A percentile compares a stretch with the other conserved stretches of the same genome.
Conservation (phyloP, 1,140 invertebrate species). For the Sitodiplosis mosellana region DNA sequence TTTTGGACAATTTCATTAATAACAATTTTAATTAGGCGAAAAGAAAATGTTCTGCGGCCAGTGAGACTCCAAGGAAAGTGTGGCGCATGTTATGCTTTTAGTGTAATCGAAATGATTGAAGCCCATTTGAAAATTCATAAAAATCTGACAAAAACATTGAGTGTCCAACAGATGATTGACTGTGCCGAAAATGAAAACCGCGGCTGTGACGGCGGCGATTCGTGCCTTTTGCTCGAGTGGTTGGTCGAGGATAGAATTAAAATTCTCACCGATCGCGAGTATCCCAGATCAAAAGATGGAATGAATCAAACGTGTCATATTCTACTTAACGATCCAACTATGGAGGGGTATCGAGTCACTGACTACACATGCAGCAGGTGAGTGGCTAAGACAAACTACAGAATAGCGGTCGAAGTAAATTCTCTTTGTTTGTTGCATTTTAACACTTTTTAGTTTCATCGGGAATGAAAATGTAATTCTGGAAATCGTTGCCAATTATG, state of each 20-base stretch:
- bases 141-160: conserved; percentile 23
- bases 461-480: conserved; percentile 47
- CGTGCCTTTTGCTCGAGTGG: conserved; percentile 58
- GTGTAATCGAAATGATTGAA: conserved; percentile 56
- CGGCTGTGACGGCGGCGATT: conserved; percentile 68
- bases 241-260: conserved; percentile 34
- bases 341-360: conserved; percentile 15
- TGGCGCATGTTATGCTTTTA: conserved; percentile 79
- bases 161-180: conserved; percentile 50
- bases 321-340: conserved; percentile 19
- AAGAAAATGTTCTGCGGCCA: conserved; percentile 43
- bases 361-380: conserved; percentile 32
- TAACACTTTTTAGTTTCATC: conserved; percentile 37
- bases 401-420: conserved; percentile 15
- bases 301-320: conserved; percentile 34
- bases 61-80: conserved; percentile 58
- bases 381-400: conserved; percentile 10
- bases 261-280: conserved; percentile 37
- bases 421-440: conserved; percentile 31
- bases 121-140: conserved; percentile 53
- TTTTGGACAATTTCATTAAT: conserved; percentile 14
- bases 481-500: conserved; percentile 39
- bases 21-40: conserved; percentile 35
- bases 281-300: conserved; percentile 39
- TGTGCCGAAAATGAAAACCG: conserved; percentile 52